Conservation (phyloP, 2,797 vertebrate species). For the Pogoniulus pusillus region DNA sequence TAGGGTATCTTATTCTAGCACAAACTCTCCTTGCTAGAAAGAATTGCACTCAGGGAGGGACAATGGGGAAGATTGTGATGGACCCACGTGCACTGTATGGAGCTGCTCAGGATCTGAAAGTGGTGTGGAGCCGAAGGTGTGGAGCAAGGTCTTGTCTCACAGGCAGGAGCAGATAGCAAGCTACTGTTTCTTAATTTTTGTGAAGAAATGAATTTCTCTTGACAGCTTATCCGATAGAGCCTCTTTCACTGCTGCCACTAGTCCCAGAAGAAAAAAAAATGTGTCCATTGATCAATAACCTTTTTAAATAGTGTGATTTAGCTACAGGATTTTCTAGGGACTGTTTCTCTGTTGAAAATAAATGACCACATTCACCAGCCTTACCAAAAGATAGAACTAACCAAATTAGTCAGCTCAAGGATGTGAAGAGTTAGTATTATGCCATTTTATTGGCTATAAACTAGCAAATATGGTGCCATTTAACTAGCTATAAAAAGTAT, state of each 20-base stretch:
- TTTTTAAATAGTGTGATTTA: background rate
- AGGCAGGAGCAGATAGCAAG: background rate
- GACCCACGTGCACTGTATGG: background rate
- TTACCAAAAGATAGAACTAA: background rate
- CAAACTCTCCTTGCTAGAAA: background rate
- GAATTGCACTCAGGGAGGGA: background rate
- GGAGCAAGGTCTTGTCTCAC: background rate
- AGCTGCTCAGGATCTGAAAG: background rate
- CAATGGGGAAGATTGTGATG: background rate
- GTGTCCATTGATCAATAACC: background rate
- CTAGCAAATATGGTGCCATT: constrained; percentile 9
- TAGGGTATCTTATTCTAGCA: background rate
- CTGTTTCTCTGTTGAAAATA: background rate
- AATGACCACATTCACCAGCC: background rate
- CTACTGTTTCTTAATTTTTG: background rate
- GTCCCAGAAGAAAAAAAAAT: background rate
- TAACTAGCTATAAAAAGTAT: constrained; percentile 44
- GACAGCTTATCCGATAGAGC: background rate
- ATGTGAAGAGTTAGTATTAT: background rate
- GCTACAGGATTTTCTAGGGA: background rate
- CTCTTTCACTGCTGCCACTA: background rate
- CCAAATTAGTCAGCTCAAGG: background rate
- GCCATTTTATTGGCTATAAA: constrained; percentile 40
- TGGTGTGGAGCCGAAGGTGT: background rate
- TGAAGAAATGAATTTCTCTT: background rate